Percentiles rank a stretch among this genome's conserved stretches.
Evolutionary conservation across 2,888 invertebrate genomes (phyloP).

Genomic region (Pilophorus perplexus): DNA sequence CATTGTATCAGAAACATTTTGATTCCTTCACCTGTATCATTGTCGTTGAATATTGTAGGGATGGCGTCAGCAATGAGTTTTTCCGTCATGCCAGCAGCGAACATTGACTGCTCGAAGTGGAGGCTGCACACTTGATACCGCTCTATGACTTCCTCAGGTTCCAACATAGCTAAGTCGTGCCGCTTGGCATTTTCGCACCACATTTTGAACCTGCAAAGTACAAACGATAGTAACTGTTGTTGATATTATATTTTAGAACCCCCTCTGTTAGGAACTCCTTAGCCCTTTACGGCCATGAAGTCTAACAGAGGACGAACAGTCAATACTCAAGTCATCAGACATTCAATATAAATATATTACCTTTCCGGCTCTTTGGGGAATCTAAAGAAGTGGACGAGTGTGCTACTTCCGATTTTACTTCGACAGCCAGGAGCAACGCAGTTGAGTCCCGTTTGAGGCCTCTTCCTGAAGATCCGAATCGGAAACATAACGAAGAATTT

Average conservation of each 20-base stretch:
- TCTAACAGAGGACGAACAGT: too few relatives aligned
- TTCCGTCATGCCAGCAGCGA: background rate
- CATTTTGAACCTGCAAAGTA: conserved; percentile 6
- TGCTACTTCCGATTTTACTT: conserved; percentile 11
- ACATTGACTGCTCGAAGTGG: conserved; percentile 19
- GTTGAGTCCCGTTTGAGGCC: background rate
- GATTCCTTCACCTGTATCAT: background rate
- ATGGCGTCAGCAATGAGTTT: conserved; percentile 5
- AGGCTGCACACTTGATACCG: conserved; percentile 18
- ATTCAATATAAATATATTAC: too few relatives aligned
- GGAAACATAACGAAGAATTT: too few relatives aligned
- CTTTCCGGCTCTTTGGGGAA: conserved; percentile 6
- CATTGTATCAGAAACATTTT: too few relatives aligned
- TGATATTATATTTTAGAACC: too few relatives aligned
- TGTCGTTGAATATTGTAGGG: conserved; percentile 24
- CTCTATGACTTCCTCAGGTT: conserved; percentile 1
- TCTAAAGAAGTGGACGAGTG: conserved; percentile 4
- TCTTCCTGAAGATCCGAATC: too few relatives aligned
- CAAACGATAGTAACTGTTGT: too few relatives aligned
- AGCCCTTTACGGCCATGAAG: too few relatives aligned
- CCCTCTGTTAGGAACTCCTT: too few relatives aligned
- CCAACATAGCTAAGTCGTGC: conserved; percentile 14
- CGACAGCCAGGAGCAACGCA: conserved; percentile 24
- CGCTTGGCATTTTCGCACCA: conserved; percentile 24
- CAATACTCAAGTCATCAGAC: too few relatives aligned